These are phyloP conservation scores for Clarias pachynema DNA, from an alignment of 2,797 vertebrate genomes.

Conservation along the genomic window DNA sequence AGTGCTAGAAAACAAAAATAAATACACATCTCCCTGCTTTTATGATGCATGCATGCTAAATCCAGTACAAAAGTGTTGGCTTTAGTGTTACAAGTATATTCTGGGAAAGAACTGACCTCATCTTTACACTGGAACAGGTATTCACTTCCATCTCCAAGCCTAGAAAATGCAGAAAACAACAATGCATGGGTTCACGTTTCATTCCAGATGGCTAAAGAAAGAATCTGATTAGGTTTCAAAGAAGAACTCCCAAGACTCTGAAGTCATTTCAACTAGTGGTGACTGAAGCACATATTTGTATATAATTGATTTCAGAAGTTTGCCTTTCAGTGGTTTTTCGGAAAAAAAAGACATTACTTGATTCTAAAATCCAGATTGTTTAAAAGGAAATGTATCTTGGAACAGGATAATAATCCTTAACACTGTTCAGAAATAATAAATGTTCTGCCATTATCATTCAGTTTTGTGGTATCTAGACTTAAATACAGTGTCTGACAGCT, in stretches of 20 bases:
- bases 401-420: not conserved
- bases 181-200: not conserved
- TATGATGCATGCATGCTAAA: not conserved
- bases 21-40: not conserved
- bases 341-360: not conserved
- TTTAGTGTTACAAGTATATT: not conserved
- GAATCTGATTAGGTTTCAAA: conserved; percentile 11
- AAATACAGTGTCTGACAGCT: not conserved
- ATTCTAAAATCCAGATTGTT: not conserved
- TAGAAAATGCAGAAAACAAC: conserved; percentile 62
- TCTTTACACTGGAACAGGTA: conserved; percentile 98
- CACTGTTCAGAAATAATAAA: not conserved
- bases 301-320: not conserved
- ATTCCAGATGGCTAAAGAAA: conserved; percentile 21
- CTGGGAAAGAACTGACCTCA: conserved; percentile 79
- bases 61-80: not conserved
- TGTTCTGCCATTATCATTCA: not conserved
- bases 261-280: not conserved
- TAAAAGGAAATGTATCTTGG: not conserved
- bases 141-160: conserved; percentile 89
- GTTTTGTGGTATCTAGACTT: not conserved
- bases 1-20: not conserved
- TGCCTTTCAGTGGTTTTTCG: not conserved
- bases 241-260: not conserved
- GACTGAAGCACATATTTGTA: not conserved